Base-by-base conservation (phyloP, 2,888 invertebrate genomes). In the Bombylius major region DNA sequence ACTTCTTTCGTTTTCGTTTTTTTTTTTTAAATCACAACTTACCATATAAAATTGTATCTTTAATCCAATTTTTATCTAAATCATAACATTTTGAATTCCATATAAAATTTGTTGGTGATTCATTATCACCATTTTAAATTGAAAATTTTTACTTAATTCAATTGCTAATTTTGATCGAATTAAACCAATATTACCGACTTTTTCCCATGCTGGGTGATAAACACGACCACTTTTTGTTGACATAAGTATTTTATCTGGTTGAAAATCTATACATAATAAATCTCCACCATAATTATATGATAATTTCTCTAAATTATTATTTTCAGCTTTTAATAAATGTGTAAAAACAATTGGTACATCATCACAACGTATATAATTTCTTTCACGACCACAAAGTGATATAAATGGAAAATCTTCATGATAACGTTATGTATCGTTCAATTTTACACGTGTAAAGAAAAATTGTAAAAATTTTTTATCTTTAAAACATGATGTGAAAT, bases 401-500 rank as follows among this genome's bases (percentile, higher is more conserved):
- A 97, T 67, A 69, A 83, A 98, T 1, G 97, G 97, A 73, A 99
- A 99, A 34, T 85, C 82, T 57, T 81, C 75, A 61, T 73, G 69
- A 69, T 92, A 97, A 60, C 88, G 78, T 1, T 79, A 82, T 4
- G 86, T 86, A 34, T 80, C 78, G 70, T 98, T 98, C 31, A 78
- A 62, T 62, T 82, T 78, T 45, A 99, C 75, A 60, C 88, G 82
- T 64, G 82, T 86, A 70, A 94, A 98, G 77, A 99, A 98, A 70
- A 98, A 98, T 57, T 84, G 80, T 31, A 99, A 75, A 72, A 99
- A 99, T 65, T 87, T 84, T 68, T 87, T 88, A 65, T 96, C 95
- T 81, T 98, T 98, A 67, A 95, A 97, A 69, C 97, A 97, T 1
- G 97, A 96, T 39, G 97, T 98, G 68, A 99, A 99, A 72, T 98